These are phyloP conservation scores for Oscheius sp. DNA, from an alignment of 2,888 invertebrate genomes.

Conservation along the genomic window DNA sequence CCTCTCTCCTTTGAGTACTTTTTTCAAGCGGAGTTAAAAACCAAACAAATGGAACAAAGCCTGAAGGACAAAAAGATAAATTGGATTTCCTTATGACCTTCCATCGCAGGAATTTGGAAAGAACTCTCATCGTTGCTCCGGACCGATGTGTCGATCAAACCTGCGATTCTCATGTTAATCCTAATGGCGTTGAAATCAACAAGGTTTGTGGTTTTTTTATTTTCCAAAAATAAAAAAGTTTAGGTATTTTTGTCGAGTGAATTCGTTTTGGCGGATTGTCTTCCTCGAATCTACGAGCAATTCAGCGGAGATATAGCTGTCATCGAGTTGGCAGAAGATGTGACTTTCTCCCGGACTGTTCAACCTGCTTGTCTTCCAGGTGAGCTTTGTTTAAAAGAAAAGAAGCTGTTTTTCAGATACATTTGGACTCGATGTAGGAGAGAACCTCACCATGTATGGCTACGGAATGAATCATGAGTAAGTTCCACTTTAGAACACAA, in stretches of 20 bases:
- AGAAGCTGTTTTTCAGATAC: no score
- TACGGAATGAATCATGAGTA: conserved; percentile 7
- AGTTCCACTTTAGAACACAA: not conserved
- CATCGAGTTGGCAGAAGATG: not conserved
- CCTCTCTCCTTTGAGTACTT: no score
- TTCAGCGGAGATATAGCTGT: conserved; percentile 11
- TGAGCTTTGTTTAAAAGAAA: no score
- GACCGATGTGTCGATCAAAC: not conserved
- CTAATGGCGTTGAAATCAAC: conserved; percentile 1
- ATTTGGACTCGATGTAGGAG: no score
- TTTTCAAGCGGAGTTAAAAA: not conserved
- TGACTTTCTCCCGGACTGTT: not conserved
- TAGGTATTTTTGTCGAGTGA: conserved; percentile 4
- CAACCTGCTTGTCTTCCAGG: conserved; percentile 3
- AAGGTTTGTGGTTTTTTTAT: not conserved
- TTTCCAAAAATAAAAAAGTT: not conserved
- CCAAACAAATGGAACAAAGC: not conserved
- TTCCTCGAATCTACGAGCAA: not conserved
- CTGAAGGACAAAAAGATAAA: not conserved
- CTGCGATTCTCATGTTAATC: not conserved
- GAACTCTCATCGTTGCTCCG: not conserved
- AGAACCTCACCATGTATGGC: conserved; percentile 1
- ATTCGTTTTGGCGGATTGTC: not conserved
- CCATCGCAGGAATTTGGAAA: not conserved
- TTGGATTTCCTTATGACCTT: not conserved